phyloP scores from a whole-genome alignment of 2,888 invertebrate genomes.

The Eupelmus urozonus region DNA sequence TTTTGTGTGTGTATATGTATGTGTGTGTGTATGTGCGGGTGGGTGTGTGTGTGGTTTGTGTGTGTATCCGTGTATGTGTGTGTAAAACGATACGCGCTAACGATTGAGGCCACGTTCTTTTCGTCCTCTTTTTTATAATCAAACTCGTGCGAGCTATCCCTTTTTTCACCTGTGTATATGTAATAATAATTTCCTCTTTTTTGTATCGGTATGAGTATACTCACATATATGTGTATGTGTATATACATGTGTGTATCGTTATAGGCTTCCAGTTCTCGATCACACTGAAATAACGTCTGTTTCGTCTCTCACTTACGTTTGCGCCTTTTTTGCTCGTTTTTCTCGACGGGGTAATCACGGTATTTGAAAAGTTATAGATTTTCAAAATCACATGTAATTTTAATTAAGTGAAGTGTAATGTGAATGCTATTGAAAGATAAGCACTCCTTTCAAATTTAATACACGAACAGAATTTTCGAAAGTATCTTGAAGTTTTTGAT shows the following conservation, averaged over 20 bases:
- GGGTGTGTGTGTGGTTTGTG: neutral
- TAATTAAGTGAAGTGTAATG: neutral
- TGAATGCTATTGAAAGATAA: slow-evolving; percentile 18
- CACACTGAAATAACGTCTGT: no score
- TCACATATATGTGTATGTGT: no score
- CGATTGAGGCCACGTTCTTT: slow-evolving; percentile 25
- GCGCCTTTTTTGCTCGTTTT: neutral
- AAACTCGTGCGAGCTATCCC: neutral
- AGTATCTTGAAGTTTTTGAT: no score
- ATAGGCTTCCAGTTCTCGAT: slow-evolving; percentile 7
- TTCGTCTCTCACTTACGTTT: neutral
- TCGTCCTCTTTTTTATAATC: slow-evolving; percentile 9
- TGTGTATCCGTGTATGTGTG: neutral
- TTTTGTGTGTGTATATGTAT: neutral
- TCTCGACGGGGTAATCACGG: neutral
- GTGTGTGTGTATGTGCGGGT: neutral
- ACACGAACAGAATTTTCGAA: no score
- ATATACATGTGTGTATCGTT: neutral
- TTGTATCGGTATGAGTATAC: no score
- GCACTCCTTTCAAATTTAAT: no score
- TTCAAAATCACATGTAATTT: slow-evolving; percentile 17
- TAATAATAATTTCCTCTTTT: slow-evolving; percentile 33
- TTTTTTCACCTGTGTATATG: neutral
- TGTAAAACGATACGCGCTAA: slow-evolving; percentile 39
- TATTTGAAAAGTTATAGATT: slow-evolving; percentile 27